Base-by-base conservation (phyloP, 53 echinoderm and acorn worm genomes). In the Glandiceps talaboti region DNA sequence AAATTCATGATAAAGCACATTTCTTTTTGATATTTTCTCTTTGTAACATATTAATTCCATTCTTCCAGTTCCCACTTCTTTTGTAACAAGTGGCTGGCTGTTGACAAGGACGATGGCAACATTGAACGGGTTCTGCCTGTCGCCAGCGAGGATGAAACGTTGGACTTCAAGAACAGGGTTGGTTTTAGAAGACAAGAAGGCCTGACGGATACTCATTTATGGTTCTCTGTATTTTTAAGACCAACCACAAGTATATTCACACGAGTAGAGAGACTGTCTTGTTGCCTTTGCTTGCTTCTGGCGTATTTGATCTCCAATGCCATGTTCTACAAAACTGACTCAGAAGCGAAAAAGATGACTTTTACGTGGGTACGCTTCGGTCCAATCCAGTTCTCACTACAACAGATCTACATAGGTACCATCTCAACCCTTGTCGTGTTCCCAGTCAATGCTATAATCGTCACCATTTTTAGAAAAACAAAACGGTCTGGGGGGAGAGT, bases 211-310 rank as follows among this genome's bases (percentile, higher is more conserved):
- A 85, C 83, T 45, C 91, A 91, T 72, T 83, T 91, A 26, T 91
- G 91, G 91, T 91, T 91, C 76, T 91, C 91, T 14, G 81, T 91
- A 0, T 91, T 91, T 82, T 88, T 83, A 75, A 88, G 91, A 1
- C 91, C 91, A 1, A 91, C 91, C 10, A 77, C 86, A 14, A 89
- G 91, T 80, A 27, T 27, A 28, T 91, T 91, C 78, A 91, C 86
- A 45, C 83, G 91, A 31, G 88, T 89, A 28, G 88, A 91, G 76
- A 81, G 91, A 0, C 86, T 91, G 1, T 88, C 88, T 30, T 91
- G 91, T 81, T 91, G 91, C 76, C 73, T 91, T 12, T 83, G 83
- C 28, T 79, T 91, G 14, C 88, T 91, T 29, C 88, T 86, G 81
- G 81, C 85, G 0, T 86, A 86, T 73, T 88, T 91, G 91, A 88